Evolutionary conservation across 2,888 invertebrate genomes (phyloP).

Genomic region (Parnassius apollo): DNA sequence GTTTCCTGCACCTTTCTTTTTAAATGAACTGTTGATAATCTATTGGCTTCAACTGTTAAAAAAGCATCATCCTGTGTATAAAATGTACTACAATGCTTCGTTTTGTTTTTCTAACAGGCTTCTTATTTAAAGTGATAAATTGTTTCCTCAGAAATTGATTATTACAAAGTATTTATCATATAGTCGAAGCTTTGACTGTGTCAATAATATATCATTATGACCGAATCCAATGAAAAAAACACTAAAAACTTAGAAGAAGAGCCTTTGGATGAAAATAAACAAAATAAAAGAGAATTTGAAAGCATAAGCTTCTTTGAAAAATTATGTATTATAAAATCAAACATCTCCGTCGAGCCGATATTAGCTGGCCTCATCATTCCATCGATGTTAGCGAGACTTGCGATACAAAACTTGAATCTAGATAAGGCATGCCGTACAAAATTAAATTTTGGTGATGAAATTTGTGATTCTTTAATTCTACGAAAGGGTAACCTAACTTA

Average conservation of each 20-base stretch:
- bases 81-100: conserved; percentile 12
- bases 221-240: conserved; percentile 38
- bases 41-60: neutral
- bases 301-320: conserved; percentile 77
- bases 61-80: conserved; percentile 13
- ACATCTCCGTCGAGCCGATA: conserved; percentile 87
- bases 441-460: conserved; percentile 51
- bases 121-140: conserved; percentile 31
- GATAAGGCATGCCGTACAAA: conserved; percentile 70
- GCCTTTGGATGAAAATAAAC: conserved; percentile 47
- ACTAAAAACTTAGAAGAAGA: conserved; percentile 48
- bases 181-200: conserved; percentile 32
- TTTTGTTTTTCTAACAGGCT: conserved; percentile 22
- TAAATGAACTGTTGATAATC: no score
- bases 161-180: conserved; percentile 43
- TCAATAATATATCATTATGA: conserved; percentile 41
- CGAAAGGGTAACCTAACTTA: conserved; percentile 75
- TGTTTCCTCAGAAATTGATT: conserved; percentile 40
- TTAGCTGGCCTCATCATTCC: conserved; percentile 85
- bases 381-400: conserved; percentile 83
- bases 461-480: conserved; percentile 60
- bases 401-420: conserved; percentile 76
- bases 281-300: conserved; percentile 36
- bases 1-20: no score
- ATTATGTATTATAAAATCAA: conserved; percentile 74